Evolutionary conservation across 2,888 invertebrate genomes (phyloP).

Genomic region (Acholoe squamosa): DNA sequence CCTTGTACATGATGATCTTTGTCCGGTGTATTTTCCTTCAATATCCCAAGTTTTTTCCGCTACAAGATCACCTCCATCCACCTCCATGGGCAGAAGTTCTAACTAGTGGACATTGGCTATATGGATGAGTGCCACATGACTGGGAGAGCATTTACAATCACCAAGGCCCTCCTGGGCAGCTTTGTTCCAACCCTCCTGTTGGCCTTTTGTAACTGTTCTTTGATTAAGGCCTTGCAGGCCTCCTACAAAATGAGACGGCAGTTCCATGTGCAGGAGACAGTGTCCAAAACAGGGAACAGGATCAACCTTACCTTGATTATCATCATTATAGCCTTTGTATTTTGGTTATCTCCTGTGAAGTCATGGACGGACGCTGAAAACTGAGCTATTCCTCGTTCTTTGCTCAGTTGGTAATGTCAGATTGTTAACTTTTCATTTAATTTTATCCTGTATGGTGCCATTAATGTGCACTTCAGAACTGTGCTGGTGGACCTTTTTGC

Average conservation of each 20-base stretch:
- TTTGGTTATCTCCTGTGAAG: slow-evolving; percentile 79
- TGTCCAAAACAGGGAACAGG: slow-evolving; percentile 64
- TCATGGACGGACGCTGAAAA: slow-evolving; percentile 72
- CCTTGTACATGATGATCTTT: slow-evolving; percentile 71
- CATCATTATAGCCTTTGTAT: slow-evolving; percentile 78
- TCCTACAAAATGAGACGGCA: slow-evolving; percentile 65
- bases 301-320: slow-evolving; percentile 80
- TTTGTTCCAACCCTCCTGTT: slow-evolving; percentile 79
- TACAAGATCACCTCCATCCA: slow-evolving; percentile 42
- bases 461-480: slow-evolving; percentile 67
- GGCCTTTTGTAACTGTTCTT: slow-evolving; percentile 79
- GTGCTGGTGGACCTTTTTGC: slow-evolving; percentile 53
- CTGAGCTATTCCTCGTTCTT: slow-evolving; percentile 61
- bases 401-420: slow-evolving; percentile 67
- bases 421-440: slow-evolving; percentile 72
- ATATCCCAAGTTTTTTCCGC: slow-evolving; percentile 64
- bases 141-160: slow-evolving; percentile 63
- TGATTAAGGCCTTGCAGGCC: slow-evolving; percentile 72
- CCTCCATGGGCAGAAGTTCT: slow-evolving; percentile 13
- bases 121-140: slow-evolving; percentile 49
- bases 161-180: slow-evolving; percentile 78
- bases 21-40: slow-evolving; percentile 41
- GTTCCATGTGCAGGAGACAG: slow-evolving; percentile 47
- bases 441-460: slow-evolving; percentile 71
- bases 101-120: slow-evolving; percentile 67